phyloP scores from a whole-genome alignment of 2,113 vertebrate species.

The Pluvianellus socialis region DNA sequence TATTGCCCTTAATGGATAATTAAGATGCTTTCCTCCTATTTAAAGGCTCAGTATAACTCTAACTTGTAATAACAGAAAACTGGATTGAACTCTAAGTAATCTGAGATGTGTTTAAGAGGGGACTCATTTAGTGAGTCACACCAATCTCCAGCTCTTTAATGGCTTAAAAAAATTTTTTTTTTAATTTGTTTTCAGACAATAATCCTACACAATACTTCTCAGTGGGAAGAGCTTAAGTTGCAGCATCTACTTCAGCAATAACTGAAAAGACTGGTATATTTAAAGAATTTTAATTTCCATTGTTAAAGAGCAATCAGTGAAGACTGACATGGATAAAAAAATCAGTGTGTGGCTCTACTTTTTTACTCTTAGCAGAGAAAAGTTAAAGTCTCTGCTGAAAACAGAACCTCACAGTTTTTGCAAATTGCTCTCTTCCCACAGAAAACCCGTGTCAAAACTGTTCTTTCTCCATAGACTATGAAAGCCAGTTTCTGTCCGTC shows the following conservation, averaged over 20 bases:
- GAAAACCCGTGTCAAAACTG: background rate
- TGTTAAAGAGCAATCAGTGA: background rate
- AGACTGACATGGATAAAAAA: background rate
- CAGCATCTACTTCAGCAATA: background rate
- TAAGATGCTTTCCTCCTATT: conserved; percentile 25
- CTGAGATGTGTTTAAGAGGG: background rate
- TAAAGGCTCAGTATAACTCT: background rate
- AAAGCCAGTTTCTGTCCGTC: background rate
- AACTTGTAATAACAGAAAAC: background rate
- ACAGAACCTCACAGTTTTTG: background rate
- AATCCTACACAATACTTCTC: background rate
- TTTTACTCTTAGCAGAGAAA: background rate
- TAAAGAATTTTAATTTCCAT: background rate
- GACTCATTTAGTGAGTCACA: background rate
- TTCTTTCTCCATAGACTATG: background rate
- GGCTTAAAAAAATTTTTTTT: background rate
- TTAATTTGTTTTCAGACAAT: background rate
- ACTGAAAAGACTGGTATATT: background rate
- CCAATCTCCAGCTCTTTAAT: background rate
- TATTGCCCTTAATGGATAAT: conserved; percentile 42
- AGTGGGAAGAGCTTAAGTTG: background rate
- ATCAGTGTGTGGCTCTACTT: background rate
- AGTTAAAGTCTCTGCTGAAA: background rate
- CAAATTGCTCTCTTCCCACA: background rate
- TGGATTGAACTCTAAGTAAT: background rate